A percentile compares a stretch with the other conserved stretches of the same genome.
These are phyloP conservation scores for Monopis laevigella DNA, from an alignment of 2,888 invertebrate genomes.

Conservation along the genomic window DNA sequence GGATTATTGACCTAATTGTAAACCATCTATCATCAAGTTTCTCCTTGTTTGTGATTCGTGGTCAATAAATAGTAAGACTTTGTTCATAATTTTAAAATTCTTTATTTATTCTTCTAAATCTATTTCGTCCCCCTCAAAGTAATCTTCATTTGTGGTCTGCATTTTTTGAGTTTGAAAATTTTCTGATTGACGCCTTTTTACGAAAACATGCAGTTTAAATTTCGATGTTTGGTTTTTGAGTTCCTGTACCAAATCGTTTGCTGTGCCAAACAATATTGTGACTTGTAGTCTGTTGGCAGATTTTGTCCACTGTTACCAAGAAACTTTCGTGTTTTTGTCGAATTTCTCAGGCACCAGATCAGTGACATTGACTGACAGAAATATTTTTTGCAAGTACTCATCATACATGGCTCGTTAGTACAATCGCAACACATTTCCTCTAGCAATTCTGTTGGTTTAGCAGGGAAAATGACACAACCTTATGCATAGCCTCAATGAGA, in stretches of 20 bases:
- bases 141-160: not conserved
- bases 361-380: constrained; percentile 7
- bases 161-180: constrained; percentile 4
- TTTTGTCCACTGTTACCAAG: constrained; percentile 8
- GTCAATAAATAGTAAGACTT: too few species aligned
- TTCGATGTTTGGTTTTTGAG: constrained; percentile 7
- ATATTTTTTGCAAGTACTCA: not conserved
- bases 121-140: too few species aligned
- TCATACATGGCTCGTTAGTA: constrained; percentile 11
- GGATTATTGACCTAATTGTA: constrained; percentile 2
- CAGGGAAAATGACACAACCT: not conserved
- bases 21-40: constrained; percentile 12
- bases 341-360: constrained; percentile 4
- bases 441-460: constrained; percentile 7
- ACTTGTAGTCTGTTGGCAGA: constrained; percentile 4
- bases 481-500: constrained; percentile 10
- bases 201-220: constrained; percentile 10
- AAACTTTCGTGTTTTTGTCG: constrained; percentile 1
- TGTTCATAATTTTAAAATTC: too few species aligned
- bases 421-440: constrained; percentile 8
- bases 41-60: constrained; percentile 8
- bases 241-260: constrained; percentile 10
- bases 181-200: constrained; percentile 9
- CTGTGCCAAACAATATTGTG: constrained; percentile 1
- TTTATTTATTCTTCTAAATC: too few species aligned